These are phyloP conservation scores for Saxidomus purpurata DNA, from an alignment of 1,140 invertebrate genomes.

Conservation along the genomic window DNA sequence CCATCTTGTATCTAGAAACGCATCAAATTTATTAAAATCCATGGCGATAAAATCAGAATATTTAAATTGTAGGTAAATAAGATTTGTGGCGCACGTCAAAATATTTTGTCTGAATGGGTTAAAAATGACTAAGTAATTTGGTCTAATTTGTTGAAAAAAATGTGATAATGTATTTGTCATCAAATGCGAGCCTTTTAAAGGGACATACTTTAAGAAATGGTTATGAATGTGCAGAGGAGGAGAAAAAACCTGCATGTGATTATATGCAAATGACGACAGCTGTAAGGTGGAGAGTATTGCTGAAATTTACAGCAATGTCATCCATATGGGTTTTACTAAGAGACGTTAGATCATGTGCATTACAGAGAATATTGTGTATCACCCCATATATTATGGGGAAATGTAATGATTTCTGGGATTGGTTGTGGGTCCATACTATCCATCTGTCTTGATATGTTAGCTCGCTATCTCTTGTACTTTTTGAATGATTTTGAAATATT, in stretches of 20 bases:
- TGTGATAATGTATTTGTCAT: slow-evolving; percentile 29
- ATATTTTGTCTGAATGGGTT: slow-evolving; percentile 28
- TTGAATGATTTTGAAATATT: no score
- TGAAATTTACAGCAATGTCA: not conserved
- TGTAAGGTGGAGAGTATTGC: not conserved
- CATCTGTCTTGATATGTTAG: no score
- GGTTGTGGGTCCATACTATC: no score
- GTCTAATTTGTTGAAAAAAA: slow-evolving; percentile 34
- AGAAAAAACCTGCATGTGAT: slow-evolving; percentile 32
- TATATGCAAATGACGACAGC: slow-evolving; percentile 41
- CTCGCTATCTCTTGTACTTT: no score
- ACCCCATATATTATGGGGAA: no score
- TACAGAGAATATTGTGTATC: no score
- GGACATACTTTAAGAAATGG: not conserved
- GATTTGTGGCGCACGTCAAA: slow-evolving; percentile 44
- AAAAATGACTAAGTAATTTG: slow-evolving; percentile 40
- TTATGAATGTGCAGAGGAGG: not conserved
- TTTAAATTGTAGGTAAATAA: slow-evolving; percentile 48
- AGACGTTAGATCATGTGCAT: not conserved
- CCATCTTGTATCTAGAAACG: slow-evolving; percentile 10
- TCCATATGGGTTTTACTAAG: not conserved
- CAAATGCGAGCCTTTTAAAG: not conserved
- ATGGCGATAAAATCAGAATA: slow-evolving; percentile 48
- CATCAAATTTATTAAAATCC: slow-evolving; percentile 42
- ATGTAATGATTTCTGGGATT: no score